Percentiles rank a stretch among this genome's conserved stretches.
These are phyloP conservation scores for Emesis castigata DNA, from an alignment of 2,888 invertebrate species.

Conservation along the genomic window DNA sequence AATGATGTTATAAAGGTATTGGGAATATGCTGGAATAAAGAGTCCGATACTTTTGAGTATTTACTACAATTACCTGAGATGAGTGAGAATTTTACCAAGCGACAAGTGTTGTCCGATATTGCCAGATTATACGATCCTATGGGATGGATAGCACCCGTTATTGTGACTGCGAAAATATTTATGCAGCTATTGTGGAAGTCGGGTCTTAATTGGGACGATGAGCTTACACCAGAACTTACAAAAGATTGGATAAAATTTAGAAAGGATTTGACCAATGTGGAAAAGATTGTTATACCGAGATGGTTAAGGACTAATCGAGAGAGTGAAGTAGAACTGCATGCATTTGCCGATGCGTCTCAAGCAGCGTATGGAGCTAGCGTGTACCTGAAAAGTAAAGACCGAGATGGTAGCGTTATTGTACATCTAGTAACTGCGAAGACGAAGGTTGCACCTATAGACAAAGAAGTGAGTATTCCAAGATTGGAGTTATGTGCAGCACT, in stretches of 20 bases:
- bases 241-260: not conserved
- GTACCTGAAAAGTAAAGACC: slow-evolving; percentile 35
- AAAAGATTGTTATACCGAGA: slow-evolving; percentile 5
- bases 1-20: too few relatives aligned
- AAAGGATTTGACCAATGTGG: not conserved
- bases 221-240: not conserved
- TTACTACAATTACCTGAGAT: not conserved
- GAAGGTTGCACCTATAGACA: slow-evolving; percentile 21
- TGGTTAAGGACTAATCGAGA: too few relatives aligned
- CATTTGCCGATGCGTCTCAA: slow-evolving; percentile 51
- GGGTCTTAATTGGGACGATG: slow-evolving; percentile 55
- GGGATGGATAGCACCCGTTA: not conserved
- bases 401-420: not conserved
- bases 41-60: slow-evolving; percentile 15
- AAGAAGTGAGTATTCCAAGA: not conserved
- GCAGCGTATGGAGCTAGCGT: slow-evolving; percentile 54
- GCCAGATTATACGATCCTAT: slow-evolving; percentile 44
- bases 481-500: not conserved
- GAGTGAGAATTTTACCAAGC: slow-evolving; percentile 17
- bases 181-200: slow-evolving; percentile 31
- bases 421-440: slow-evolving; percentile 34
- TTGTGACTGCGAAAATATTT: not conserved
- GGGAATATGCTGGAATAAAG: too few relatives aligned
- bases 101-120: slow-evolving; percentile 43
- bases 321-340: slow-evolving; percentile 51